A percentile compares a stretch with the other conserved stretches of the same genome.
These are phyloP conservation scores for Anguilla obscura DNA, from an alignment of 2,797 vertebrate species.

Conservation along the genomic window DNA sequence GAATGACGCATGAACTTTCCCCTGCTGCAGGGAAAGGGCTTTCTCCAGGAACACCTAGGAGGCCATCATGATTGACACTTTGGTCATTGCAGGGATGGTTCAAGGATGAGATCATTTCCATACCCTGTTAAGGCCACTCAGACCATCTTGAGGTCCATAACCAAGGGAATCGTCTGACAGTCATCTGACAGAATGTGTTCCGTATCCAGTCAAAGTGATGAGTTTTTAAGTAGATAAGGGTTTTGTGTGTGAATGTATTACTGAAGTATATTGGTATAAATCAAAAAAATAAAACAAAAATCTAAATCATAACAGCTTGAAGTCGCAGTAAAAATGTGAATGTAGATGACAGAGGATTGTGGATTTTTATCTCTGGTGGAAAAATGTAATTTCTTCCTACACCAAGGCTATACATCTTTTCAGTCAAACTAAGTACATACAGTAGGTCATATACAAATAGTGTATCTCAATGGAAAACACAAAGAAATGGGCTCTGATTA, in stretches of 20 bases:
- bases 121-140: background rate
- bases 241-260: background rate
- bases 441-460: background rate
- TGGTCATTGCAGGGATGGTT: constrained; percentile 7
- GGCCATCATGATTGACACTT: constrained; percentile 8
- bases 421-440: background rate
- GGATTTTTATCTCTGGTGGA: background rate
- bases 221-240: background rate
- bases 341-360: background rate
- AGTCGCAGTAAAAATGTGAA: background rate
- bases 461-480: background rate
- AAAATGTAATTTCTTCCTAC: background rate
- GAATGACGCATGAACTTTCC: background rate
- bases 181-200: background rate
- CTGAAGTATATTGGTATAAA: background rate
- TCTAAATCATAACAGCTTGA: background rate
- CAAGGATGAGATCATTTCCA: constrained; percentile 14
- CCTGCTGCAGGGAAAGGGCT: background rate
- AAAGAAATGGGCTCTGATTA: background rate
- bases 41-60: constrained; percentile 5
- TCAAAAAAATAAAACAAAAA: background rate
- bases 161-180: background rate
- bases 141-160: background rate
- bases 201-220: background rate
- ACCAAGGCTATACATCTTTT: background rate